A percentile compares a stretch with the other conserved stretches of the same genome.
These are phyloP conservation scores for Philonicus albiceps DNA, from an alignment of 2,888 invertebrate genomes.

Conservation along the genomic window DNA sequence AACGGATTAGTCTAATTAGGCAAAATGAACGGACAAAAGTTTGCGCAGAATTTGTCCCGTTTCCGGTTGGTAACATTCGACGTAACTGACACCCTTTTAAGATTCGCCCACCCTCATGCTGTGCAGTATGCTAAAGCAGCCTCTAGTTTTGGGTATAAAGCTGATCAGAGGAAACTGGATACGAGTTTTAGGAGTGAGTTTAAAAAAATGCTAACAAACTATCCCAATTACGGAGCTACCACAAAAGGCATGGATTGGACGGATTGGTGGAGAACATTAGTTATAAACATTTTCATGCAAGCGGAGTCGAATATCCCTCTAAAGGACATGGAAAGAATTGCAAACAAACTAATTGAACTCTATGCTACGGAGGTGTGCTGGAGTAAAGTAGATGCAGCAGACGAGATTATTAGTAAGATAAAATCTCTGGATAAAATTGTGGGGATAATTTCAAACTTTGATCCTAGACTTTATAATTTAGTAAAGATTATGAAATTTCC, in stretches of 20 bases:
- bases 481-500: slow-evolving; percentile 70
- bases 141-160: slow-evolving; percentile 67
- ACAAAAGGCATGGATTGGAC: slow-evolving; percentile 72
- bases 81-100: slow-evolving; percentile 85
- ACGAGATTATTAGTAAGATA: slow-evolving; percentile 68
- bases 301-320: slow-evolving; percentile 52
- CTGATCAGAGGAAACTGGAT: slow-evolving; percentile 56
- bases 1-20: not conserved
- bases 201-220: slow-evolving; percentile 68
- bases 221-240: slow-evolving; percentile 81
- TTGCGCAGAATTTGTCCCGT: slow-evolving; percentile 54
- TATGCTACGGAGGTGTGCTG: slow-evolving; percentile 78
- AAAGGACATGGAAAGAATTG: slow-evolving; percentile 60
- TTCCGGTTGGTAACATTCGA: slow-evolving; percentile 81
- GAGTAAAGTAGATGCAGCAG: slow-evolving; percentile 71
- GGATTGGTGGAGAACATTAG: slow-evolving; percentile 78
- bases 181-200: slow-evolving; percentile 72
- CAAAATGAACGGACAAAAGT: slow-evolving; percentile 15
- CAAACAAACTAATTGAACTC: slow-evolving; percentile 69
- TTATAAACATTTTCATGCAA: slow-evolving; percentile 55
- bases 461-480: slow-evolving; percentile 77
- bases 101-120: slow-evolving; percentile 71
- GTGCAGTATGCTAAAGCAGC: slow-evolving; percentile 77
- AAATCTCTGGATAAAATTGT: slow-evolving; percentile 60
- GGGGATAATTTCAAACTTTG: slow-evolving; percentile 90